Percentiles rank a stretch among this genome's conserved stretches.
Conservation (phyloP, 1,140 invertebrate genomes). For the Leptinotarsa lineolata region DNA sequence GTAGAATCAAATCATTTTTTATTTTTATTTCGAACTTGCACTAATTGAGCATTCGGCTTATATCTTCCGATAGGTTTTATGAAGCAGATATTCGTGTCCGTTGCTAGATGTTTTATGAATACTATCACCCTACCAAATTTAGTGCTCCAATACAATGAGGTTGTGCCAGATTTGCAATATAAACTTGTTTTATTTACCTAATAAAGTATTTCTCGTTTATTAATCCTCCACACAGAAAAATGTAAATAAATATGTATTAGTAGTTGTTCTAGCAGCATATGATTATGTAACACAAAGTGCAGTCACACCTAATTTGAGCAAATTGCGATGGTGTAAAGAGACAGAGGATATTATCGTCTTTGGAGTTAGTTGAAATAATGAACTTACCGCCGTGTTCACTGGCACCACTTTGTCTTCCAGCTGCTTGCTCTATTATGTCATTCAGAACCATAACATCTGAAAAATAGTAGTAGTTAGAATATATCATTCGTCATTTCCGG, state of each 20-base stretch:
- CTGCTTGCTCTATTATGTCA: conserved; percentile 96
- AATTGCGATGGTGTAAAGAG: conserved; percentile 52
- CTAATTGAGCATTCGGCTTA: too few relatives aligned
- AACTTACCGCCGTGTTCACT: conserved; percentile 87
- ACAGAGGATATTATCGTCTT: conserved; percentile 19
- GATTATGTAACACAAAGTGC: background rate
- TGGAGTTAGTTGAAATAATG: conserved; percentile 22
- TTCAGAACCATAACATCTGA: conserved; percentile 97
- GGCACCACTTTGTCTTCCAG: conserved; percentile 75
- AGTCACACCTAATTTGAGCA: conserved; percentile 44
- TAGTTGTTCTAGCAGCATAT: conserved; percentile 43
- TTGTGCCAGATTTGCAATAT: conserved; percentile 41
- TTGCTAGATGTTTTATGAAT: conserved; percentile 18
- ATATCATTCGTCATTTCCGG: background rate
- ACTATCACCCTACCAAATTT: conserved; percentile 34
- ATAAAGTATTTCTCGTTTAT: conserved; percentile 44
- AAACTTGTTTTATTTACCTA: conserved; percentile 46
- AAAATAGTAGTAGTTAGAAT: conserved; percentile 47
- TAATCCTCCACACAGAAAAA: conserved; percentile 44
- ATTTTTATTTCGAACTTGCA: too few relatives aligned
- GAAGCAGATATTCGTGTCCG: conserved; percentile 3
- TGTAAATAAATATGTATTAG: conserved; percentile 48
- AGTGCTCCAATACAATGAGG: conserved; percentile 43
- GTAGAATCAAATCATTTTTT: too few relatives aligned
- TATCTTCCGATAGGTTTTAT: too few relatives aligned